Percentiles rank a stretch among this genome's conserved stretches.
These are phyloP conservation scores for Odontophorus gujanensis DNA, from an alignment of 2,113 vertebrate genomes.

Conservation along the genomic window DNA sequence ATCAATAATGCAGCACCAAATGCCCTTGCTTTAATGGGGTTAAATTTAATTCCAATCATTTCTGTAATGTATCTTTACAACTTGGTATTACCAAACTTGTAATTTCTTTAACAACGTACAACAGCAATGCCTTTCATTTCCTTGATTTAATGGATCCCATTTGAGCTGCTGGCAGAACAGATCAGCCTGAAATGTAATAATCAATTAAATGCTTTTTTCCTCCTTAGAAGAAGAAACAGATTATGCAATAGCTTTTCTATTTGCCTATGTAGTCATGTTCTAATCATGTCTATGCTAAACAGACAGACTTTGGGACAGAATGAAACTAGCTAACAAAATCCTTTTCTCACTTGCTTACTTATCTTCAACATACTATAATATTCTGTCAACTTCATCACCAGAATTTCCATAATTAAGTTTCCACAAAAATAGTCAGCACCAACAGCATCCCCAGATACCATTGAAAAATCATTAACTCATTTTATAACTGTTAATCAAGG, in stretches of 20 bases:
- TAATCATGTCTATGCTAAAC: not conserved
- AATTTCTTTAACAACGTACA: conserved; percentile 14
- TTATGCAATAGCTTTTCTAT: not conserved
- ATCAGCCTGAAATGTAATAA: not conserved
- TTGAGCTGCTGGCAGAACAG: conserved; percentile 46
- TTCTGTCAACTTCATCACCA: not conserved
- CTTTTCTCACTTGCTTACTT: too few relatives aligned
- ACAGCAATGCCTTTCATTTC: conserved; percentile 18
- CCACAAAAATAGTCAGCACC: not conserved
- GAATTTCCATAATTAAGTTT: not conserved
- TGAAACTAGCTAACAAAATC: not conserved
- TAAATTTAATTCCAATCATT: not conserved
- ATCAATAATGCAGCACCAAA: not conserved
- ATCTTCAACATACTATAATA: not conserved
- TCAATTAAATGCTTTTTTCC: conserved; percentile 13
- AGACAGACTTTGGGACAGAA: not conserved
- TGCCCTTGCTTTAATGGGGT: not conserved
- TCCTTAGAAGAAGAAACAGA: conserved; percentile 19
- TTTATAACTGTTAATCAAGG: not conserved
- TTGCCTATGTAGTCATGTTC: not conserved
- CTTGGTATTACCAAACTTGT: not conserved
- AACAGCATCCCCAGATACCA: not conserved
- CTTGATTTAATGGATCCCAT: conserved; percentile 24
- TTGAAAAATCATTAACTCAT: not conserved
- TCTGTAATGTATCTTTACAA: not conserved